phyloP scores from a whole-genome alignment of 2,797 vertebrate species.

The Meriones psammophilus region DNA sequence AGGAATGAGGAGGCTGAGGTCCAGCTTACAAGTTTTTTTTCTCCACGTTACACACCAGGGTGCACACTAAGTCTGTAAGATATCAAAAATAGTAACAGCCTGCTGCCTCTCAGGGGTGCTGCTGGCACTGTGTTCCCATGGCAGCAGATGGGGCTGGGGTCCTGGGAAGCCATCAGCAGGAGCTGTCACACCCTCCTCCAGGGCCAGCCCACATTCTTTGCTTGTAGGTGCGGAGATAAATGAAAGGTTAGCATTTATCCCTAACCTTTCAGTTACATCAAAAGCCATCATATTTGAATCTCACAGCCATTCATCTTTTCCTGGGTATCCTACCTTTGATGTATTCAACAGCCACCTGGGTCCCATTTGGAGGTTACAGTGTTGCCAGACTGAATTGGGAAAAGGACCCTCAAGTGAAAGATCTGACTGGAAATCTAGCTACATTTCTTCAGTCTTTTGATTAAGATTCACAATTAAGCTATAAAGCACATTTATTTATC shows the following conservation, averaged over 20 bases:
- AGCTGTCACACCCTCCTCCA: background rate
- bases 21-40: background rate
- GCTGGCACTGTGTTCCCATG: background rate
- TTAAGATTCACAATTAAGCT: constrained; percentile 65
- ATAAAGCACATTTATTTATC: constrained; percentile 49
- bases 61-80: background rate
- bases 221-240: background rate
- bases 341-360: constrained; percentile 61
- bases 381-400: constrained; percentile 28
- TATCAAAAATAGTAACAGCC: background rate
- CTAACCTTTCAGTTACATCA: constrained; percentile 67
- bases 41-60: background rate
- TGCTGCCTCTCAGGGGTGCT: background rate
- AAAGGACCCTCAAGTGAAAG: constrained; percentile 59
- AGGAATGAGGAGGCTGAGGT: background rate
- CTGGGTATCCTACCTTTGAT: constrained; percentile 61
- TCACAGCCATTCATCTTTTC: constrained; percentile 43
- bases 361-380: constrained; percentile 42
- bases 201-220: background rate
- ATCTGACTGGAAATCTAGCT: constrained; percentile 46
- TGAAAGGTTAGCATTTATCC: constrained; percentile 35
- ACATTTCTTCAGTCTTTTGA: constrained; percentile 57
- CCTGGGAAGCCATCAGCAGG: background rate
- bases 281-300: constrained; percentile 60
- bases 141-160: background rate